Conservation (phyloP, 2,113 vertebrate genomes). For the Hyperoodon ampullatus region DNA sequence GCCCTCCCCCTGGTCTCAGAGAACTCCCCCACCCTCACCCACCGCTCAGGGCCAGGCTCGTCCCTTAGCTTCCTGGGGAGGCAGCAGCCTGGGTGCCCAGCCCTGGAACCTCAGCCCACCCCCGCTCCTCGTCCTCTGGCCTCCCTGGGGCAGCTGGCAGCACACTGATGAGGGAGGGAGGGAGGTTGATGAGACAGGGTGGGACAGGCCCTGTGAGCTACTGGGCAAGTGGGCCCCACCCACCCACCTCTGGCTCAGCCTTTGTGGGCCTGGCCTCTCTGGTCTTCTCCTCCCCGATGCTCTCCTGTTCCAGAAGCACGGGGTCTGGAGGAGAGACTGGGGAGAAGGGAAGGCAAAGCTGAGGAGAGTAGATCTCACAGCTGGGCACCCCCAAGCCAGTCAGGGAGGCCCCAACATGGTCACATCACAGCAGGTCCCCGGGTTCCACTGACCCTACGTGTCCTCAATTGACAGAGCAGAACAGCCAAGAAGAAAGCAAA, state of each 20-base stretch:
- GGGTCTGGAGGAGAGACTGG: conserved; percentile 42
- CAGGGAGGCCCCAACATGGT: background rate
- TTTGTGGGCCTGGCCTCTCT: background rate
- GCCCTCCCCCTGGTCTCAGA: background rate
- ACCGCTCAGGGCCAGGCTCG: background rate
- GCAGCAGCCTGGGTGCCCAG: background rate
- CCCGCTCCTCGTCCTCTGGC: background rate
- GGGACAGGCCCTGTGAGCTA: background rate
- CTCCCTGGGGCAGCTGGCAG: no score
- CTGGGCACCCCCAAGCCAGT: background rate
- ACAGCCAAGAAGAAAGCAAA: background rate
- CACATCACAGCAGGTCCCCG: background rate
- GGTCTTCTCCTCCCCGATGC: fast-evolving
- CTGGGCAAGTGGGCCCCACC: background rate
- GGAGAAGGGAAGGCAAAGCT: background rate
- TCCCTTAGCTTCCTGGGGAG: background rate
- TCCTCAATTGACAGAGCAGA: background rate
- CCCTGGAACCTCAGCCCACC: background rate
- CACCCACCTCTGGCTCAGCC: background rate
- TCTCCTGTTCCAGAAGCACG: background rate
- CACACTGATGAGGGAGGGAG: background rate
- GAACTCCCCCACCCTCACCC: background rate
- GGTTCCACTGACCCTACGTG: background rate
- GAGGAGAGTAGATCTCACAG: background rate
- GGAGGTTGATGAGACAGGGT: background rate